A percentile compares a stretch with the other conserved stretches of the same genome.
Conservation (phyloP, 2,797 vertebrate genomes). For the Paguma larvata region DNA sequence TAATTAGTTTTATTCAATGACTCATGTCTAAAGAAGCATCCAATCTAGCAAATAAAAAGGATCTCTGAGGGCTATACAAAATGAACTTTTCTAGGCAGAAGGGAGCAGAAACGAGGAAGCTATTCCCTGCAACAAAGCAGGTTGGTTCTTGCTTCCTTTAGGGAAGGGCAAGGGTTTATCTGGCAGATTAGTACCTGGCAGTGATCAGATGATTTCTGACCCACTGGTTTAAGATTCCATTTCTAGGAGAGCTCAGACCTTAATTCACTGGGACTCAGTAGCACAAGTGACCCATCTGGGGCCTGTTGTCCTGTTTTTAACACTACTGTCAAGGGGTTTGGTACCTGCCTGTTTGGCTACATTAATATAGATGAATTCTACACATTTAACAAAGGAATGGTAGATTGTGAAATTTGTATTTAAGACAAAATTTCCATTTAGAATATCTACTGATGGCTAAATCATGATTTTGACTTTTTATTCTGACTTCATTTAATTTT, state of each 20-base stretch:
- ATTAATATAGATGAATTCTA: background rate
- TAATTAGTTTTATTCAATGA: background rate
- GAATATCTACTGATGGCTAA: background rate
- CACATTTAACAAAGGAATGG: background rate
- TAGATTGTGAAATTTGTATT: background rate
- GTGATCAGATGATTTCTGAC: background rate
- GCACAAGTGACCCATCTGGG: background rate
- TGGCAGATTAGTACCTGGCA: background rate
- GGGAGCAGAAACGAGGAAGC: background rate
- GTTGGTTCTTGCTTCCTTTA: background rate
- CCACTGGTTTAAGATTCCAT: background rate
- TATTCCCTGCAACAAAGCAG: background rate
- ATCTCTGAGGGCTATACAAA: background rate
- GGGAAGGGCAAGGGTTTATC: background rate
- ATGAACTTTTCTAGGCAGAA: background rate
- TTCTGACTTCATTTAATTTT: constrained; percentile 20
- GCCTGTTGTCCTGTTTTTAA: background rate
- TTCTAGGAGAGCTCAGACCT: background rate
- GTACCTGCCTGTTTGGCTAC: background rate
- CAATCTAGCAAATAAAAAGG: background rate
- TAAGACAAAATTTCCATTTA: background rate
- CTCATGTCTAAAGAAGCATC: background rate
- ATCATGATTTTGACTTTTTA: constrained; percentile 22
- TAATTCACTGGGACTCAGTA: background rate
- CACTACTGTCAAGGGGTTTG: background rate